Conservation (phyloP, 2,888 invertebrate genomes). For the Leptinotarsa peninsularis region DNA sequence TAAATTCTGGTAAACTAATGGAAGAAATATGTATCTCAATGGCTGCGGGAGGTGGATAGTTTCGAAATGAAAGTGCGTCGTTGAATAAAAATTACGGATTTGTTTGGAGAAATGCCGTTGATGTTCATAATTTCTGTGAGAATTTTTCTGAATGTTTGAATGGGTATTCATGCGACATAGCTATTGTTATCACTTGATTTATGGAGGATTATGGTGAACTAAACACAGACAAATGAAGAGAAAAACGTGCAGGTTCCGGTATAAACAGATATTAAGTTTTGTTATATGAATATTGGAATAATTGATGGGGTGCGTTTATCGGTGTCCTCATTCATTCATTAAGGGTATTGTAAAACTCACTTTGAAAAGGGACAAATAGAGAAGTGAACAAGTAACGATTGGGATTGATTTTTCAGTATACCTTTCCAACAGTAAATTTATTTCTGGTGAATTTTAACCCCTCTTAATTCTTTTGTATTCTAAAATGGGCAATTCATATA, state of each 20-base stretch:
- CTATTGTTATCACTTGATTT: slow-evolving; percentile 3
- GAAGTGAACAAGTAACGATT: too few relatives aligned
- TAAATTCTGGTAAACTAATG: too few relatives aligned
- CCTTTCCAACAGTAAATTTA: too few relatives aligned
- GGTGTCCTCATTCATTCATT: background rate
- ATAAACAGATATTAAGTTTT: background rate
- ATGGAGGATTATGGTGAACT: background rate
- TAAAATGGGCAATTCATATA: too few relatives aligned
- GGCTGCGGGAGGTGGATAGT: too few relatives aligned
- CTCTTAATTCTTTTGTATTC: too few relatives aligned
- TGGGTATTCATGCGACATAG: background rate
- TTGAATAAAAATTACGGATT: background rate
- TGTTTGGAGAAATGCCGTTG: background rate
- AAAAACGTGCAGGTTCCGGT: background rate
- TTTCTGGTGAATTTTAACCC: too few relatives aligned
- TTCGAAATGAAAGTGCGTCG: background rate
- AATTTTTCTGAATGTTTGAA: background rate
- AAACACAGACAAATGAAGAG: background rate
- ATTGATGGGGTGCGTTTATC: background rate
- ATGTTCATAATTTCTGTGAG: background rate
- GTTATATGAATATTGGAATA: background rate
- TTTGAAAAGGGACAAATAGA: background rate
- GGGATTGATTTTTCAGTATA: too few relatives aligned
- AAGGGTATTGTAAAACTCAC: background rate
- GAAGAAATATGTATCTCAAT: too few relatives aligned